Base-by-base conservation (phyloP, 2,113 vertebrate species). In the Gallinago paraguaiae region DNA sequence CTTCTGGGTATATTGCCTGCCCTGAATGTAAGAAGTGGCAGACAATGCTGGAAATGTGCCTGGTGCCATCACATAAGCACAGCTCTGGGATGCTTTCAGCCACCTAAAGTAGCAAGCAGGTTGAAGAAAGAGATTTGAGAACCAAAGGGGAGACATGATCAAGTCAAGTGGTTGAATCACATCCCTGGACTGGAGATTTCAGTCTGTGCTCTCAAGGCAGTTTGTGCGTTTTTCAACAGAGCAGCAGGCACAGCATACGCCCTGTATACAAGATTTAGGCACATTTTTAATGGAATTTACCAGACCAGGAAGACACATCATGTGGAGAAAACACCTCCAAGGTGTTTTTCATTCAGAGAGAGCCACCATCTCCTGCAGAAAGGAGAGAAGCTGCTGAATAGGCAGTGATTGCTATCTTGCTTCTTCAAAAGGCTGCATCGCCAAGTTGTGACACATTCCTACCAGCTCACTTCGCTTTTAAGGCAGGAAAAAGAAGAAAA, bases 31-130 rank as follows among this genome's bases (percentile, higher is more conserved):
- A 43, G 17, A 45, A 72, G 43, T 7, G 3, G 28, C 37, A 85
- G 37, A 79, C 22, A 82, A 37, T 11, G 7, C 45, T 28, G 35
- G 31, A 64, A 67, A 61, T 5, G 8, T 17, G 11, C 11, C 27
- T 51, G 22, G 45, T 63, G 41, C 19, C 59, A 35, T 11, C 24
- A 51, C 0, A 0, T 7, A 65, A 70, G 14, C 1, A 0, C 64
- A 86, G 51, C 28, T 28, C 22, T 72, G 25, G 4, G 31, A 65
- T 61, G 33, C 30, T 41, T 91, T 77, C 69, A 71, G 46, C 18
- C 46, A 81, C 19, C 46, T 60, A 25, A 81, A 56, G 16, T 6
- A 80, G 45, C 46, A 84, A 45, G 30, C 25, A 24, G 31, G 67
- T 51, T 75, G 17, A 6, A 39, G 37, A 39, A 86, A 92, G 35